Percentiles rank a stretch among this genome's conserved stretches.
These are phyloP conservation scores for Brachyrhaphis roseni DNA, from an alignment of 2,797 vertebrate genomes.

Conservation along the genomic window DNA sequence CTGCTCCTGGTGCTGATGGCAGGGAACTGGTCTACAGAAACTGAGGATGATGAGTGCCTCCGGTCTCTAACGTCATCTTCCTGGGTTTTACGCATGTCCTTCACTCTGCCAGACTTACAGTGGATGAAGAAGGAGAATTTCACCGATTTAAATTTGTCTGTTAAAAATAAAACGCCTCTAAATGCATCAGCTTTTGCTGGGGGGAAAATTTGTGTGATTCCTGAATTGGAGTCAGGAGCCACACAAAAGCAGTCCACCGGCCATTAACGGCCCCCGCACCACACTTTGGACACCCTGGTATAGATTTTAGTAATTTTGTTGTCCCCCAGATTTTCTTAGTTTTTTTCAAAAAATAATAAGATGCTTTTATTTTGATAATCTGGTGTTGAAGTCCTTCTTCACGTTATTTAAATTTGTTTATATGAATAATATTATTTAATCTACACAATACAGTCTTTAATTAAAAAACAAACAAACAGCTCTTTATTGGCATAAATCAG, in stretches of 20 bases:
- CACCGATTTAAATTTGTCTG: background rate
- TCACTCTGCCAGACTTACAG: background rate
- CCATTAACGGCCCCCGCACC: background rate
- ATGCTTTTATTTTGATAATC: background rate
- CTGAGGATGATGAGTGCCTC: background rate
- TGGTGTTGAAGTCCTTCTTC: background rate
- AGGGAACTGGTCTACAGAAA: background rate
- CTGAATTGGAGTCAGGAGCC: background rate
- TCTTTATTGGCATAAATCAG: background rate
- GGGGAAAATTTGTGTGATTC: background rate
- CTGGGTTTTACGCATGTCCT: background rate
- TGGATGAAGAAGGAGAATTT: background rate
- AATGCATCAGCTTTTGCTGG: too few species aligned
- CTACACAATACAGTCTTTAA: background rate
- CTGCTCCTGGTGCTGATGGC: too few species aligned
- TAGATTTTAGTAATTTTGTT: background rate
- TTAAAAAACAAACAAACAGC: background rate
- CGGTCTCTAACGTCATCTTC: background rate
- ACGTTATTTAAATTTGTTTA: background rate
- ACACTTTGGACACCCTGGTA: background rate
- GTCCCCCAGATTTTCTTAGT: background rate
- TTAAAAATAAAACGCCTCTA: background rate
- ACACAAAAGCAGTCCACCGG: background rate
- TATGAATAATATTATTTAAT: background rate
- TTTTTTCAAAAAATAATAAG: background rate